Base-by-base conservation (phyloP, 2,797 vertebrate species). In the Lepus townsendii region DNA sequence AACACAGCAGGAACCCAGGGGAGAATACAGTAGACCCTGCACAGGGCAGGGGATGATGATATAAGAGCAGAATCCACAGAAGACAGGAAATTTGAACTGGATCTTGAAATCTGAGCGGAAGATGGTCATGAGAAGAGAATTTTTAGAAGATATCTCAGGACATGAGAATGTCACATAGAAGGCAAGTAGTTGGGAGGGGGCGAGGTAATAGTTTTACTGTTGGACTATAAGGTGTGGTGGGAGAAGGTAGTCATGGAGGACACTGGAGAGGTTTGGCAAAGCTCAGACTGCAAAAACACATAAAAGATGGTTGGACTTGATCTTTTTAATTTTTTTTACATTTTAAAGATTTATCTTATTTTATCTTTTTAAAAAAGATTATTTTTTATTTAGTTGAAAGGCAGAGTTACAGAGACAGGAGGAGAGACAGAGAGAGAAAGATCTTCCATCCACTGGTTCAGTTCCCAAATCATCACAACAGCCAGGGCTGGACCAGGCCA, bases 31-130 rank as follows among this genome's bases (percentile, higher is more conserved):
- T 4, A 4, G 72, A 12, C 35, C 66, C 63, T 77, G 54, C 11
- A 35, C 7, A 32, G 10, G 52, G 14, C 22, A 63, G 24, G 2
- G 14, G 26, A 66, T 13, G 17, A 57, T n/a, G 63, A 19, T 5
- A 30, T 68, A 3, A 35, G 0, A 83, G 79, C 69, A 76, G 38
- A 90, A 65, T 26, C 87, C 80, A 80, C 16, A 78, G 80, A 87
- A 82, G 20, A 88, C 27, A 68, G 11, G 20, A 69, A 47, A 32
- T 73, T 82, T 57, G 63, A 88, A 88, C n/a, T 24, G 27, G 5
- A 52, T 84, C 84, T 93, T 84, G 16, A 86, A 54, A 73, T 84
- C 77, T n/a, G 13, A 95, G 63, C 32, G 83, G 60, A 17, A 89
- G 78, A 77, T 20, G 54, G 26, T 27, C 63, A 60, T 20, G 38